phyloP scores from a whole-genome alignment of 35 echinoderm and acorn worm genomes.

The Eucidaris tribuloides region DNA sequence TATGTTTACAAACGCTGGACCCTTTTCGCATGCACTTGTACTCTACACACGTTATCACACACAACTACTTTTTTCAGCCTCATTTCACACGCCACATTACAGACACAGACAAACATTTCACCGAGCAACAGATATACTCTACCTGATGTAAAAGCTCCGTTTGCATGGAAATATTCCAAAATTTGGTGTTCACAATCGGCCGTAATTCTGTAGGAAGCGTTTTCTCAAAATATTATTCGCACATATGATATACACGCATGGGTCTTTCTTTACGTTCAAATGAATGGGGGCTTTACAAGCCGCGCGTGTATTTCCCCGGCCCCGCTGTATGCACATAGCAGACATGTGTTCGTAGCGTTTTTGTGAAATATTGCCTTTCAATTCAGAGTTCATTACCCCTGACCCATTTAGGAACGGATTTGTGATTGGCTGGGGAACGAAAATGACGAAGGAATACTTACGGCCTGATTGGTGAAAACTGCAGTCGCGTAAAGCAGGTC shows the following conservation, averaged over 20 bases:
- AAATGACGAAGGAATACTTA: conserved; percentile 25
- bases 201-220: background rate
- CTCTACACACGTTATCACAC: background rate
- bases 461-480: conserved; percentile 57
- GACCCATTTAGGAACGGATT: conserved; percentile 49
- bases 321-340: background rate
- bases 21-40: background rate
- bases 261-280: conserved; percentile 12
- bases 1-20: conserved; percentile 3
- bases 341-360: conserved; percentile 33
- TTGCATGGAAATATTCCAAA: conserved; percentile 12
- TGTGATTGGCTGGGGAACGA: conserved; percentile 46
- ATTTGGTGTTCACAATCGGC: background rate
- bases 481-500: too few species aligned
- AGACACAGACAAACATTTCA: background rate
- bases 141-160: background rate
- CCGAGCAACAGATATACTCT: background rate
- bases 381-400: conserved; percentile 75
- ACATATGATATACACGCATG: conserved; percentile 3
- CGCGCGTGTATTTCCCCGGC: background rate
- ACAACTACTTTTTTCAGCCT: background rate
- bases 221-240: background rate
- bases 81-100: conserved; percentile 19
- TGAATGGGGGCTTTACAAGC: background rate
- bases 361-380: conserved; percentile 34